Base-by-base conservation (phyloP, 1,140 invertebrate genomes). In the Neodiprion lecontei region DNA sequence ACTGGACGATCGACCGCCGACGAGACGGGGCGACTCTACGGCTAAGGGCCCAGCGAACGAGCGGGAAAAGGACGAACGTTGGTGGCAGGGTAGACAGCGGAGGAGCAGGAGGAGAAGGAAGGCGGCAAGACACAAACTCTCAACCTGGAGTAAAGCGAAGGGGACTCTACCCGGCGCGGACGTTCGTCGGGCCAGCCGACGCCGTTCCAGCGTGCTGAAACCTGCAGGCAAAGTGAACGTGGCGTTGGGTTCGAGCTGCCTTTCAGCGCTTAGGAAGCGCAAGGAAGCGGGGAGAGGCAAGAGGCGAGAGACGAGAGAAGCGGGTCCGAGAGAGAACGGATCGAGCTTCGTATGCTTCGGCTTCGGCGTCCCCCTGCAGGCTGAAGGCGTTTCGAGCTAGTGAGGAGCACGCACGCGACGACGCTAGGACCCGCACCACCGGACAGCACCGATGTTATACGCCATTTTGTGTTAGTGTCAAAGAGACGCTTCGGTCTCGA, bases 391-490 rank as follows among this genome's bases (percentile, higher is more conserved):
- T n/a, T 49, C 53, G 67, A 12, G 67, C 49, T 70, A 65, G 61
- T 70, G 61, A 61, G 28, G 12, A 72, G 61, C 53, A 23, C 65
- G 48, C 74, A 77, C 76, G 75, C 78, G 28, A 77, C 73, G 67
- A 40, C 28, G 28, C 28, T 40, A 40, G 28, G 28, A 40, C 2
- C 28, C 67, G 17, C 40, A 72, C 78, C 76, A 76, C 77, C 75
- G 73, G 72, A 74, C 72, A 48, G 72, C 72, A 76, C 76, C 78
- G 76, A 76, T 74, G 74, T 74, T 69, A 76, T 72, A 74, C 79
- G 79, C 79, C 79, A 80, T 80, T 78, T 80, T 80, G 77, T 78
- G 70, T 70, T 69, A 74, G 70, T 70, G 74, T 74, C 53, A 65
- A 70, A 69, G 74, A 70, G 75, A 76, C 79, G 77, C 77, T 48